Base-by-base conservation (phyloP, 2,888 invertebrate species). In the Yponomeuta malinellus region DNA sequence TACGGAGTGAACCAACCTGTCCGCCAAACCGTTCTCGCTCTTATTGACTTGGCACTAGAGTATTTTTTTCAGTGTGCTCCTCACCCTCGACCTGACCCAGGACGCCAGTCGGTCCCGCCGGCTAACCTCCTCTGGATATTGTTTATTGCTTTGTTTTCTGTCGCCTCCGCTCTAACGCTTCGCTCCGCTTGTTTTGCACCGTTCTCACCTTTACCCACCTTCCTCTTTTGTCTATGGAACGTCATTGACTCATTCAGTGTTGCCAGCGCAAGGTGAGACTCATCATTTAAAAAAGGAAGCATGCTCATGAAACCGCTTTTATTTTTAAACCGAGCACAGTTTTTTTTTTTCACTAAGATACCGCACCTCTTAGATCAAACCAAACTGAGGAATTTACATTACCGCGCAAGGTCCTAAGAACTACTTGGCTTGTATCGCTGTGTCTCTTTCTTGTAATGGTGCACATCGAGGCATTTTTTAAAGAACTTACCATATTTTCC, bases 61-160 rank as follows among this genome's bases (percentile, higher is more conserved):
- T 90, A 87, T 91, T 89, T 91, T 90, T 93, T 92, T 90, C 92
- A 92, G 92, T 92, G 92, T 90, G 84, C 83, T 87, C 90, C 90
- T 88, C 90, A 93, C 93, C 93, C 93, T 93, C 93, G 93, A 93
- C 93, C 93, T 89, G 93, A 93, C 90, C 87, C 87, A 82, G 82
- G 88, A 87, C 87, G 87, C 87, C 52, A 59, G 52, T 59, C 52
- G 52, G 52, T 59, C 52, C 52, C 82, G 86, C 88, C 90, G 91
- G 91, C 91, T 91, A 92, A 88, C 91, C 91, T 91, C 91, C 92
- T 93, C 89, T 89, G 88, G 89, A 92, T 87, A 85, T 92, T 15
- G 12, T 59, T 59, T 12, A 2, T 59, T 59, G 52, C 15, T 59
- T 59, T 12, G 88, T 90, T 89, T 78, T 81, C 85, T 89, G 76